A percentile compares a stretch with the other conserved stretches of the same genome.
Conservation (phyloP, 2,888 invertebrate species). For the Serrognathus titanus region DNA sequence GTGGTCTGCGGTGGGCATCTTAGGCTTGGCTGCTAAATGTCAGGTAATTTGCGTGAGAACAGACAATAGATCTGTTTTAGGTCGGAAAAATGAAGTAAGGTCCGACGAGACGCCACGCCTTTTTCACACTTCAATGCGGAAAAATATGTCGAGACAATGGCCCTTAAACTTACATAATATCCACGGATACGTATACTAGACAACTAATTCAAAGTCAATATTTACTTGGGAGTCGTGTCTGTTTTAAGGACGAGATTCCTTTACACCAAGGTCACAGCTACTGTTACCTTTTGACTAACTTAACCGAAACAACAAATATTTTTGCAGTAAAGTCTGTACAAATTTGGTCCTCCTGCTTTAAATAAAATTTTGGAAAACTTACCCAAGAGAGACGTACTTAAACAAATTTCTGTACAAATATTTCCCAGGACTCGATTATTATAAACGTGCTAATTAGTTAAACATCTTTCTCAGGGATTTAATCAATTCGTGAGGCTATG, state of each 20-base stretch:
- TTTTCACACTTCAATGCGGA: constrained; percentile 34
- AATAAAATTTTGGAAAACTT: too few species aligned
- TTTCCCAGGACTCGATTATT: constrained; percentile 17
- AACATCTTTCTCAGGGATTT: constrained; percentile 17
- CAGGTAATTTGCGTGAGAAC: constrained; percentile 41
- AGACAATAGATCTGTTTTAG: constrained; percentile 28
- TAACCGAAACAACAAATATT: not conserved
- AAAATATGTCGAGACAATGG: too few species aligned
- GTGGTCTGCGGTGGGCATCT: constrained; percentile 7
- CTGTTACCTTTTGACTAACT: not conserved
- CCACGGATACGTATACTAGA: too few species aligned
- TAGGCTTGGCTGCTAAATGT: constrained; percentile 38
- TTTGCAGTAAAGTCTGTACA: not conserved
- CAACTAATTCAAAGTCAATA: too few species aligned
- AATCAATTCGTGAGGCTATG: constrained; percentile 15
- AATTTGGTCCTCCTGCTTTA: not conserved
- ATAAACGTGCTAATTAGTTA: constrained; percentile 15
- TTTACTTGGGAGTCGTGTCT: not conserved
- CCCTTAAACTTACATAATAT: too few species aligned
- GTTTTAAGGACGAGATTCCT: not conserved
- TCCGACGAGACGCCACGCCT: constrained; percentile 31
- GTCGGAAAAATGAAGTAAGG: constrained; percentile 25
- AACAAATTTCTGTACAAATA: constrained; percentile 12
- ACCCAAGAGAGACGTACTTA: too few species aligned
- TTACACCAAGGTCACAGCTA: not conserved